These are phyloP conservation scores for Halictus ligatus DNA, from an alignment of 2,888 invertebrate species.

Conservation along the genomic window DNA sequence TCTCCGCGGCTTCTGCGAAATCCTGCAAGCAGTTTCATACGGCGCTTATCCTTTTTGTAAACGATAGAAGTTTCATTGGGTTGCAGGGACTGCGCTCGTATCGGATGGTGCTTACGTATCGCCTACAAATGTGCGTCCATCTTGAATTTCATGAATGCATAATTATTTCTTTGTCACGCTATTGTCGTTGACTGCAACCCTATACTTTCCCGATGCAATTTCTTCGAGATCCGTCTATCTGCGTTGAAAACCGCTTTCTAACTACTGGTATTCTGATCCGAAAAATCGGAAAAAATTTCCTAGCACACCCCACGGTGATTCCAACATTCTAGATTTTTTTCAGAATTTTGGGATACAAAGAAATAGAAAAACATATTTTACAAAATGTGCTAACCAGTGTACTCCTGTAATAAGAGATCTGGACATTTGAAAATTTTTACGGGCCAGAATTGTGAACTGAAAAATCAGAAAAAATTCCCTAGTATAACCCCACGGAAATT, in stretches of 20 bases:
- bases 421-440: too few relatives aligned
- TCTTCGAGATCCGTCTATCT: not conserved
- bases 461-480: too few relatives aligned
- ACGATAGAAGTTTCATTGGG: conserved; percentile 56
- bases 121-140: conserved; percentile 59
- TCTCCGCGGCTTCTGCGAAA: conserved; percentile 49
- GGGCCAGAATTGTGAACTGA: too few relatives aligned
- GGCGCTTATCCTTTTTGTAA: conserved; percentile 47
- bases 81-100: conserved; percentile 46
- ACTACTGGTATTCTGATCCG: not conserved
- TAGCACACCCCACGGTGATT: too few relatives aligned
- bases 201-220: conserved; percentile 17
- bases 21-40: conserved; percentile 40
- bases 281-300: not conserved
- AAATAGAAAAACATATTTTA: not conserved
- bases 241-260: not conserved
- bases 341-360: not conserved
- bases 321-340: not conserved
- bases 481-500: too few relatives aligned
- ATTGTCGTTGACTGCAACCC: conserved; percentile 8
- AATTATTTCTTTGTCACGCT: conserved; percentile 50
- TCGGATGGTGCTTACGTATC: conserved; percentile 53
- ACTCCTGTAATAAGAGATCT: too few relatives aligned
- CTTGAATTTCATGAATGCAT: conserved; percentile 62
- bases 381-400: not conserved